A percentile compares a stretch with the other conserved stretches of the same genome.
These are phyloP conservation scores for Macroramphosus scolopax DNA, from an alignment of 2,797 vertebrate species.

Conservation along the genomic window DNA sequence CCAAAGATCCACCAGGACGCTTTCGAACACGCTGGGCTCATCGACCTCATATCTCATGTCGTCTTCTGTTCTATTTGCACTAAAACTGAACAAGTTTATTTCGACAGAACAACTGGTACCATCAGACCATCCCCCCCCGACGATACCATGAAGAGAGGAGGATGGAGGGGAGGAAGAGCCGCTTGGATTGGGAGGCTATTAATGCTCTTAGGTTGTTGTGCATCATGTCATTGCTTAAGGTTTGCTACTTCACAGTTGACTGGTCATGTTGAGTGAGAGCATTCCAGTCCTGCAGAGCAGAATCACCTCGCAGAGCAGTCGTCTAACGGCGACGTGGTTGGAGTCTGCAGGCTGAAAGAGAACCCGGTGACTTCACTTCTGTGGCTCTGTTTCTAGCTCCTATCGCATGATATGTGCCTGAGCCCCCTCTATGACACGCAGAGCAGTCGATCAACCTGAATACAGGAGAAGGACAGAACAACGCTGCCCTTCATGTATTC, in stretches of 20 bases:
- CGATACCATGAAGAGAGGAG: too few species aligned
- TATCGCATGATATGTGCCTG: slow-evolving; percentile 68
- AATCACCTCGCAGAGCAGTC: slow-evolving; percentile 41
- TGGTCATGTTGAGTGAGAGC: slow-evolving; percentile 53
- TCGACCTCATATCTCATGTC: slow-evolving; percentile 56
- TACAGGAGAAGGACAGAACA: slow-evolving; percentile 30
- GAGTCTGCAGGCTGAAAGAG: too few species aligned
- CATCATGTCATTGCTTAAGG: too few species aligned
- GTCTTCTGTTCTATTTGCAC: slow-evolving; percentile 82
- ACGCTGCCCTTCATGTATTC: slow-evolving; percentile 36
- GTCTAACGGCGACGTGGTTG: too few species aligned
- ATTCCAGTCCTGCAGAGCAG: slow-evolving; percentile 57
- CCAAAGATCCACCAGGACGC: slow-evolving; percentile 74
- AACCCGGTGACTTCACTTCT: too few species aligned
- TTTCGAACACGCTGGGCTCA: slow-evolving; percentile 60
- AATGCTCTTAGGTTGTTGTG: slow-evolving; percentile 43
- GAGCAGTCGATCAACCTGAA: slow-evolving; percentile 58
- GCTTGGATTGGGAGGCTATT: slow-evolving; percentile 45
- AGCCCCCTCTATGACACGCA: slow-evolving; percentile 45
- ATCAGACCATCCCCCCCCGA: slow-evolving; percentile 28
- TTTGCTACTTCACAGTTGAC: slow-evolving; percentile 52
- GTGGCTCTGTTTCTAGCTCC: slow-evolving; percentile 58
- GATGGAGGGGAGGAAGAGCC: too few species aligned
- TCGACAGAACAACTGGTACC: slow-evolving; percentile 61
- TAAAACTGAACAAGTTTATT: slow-evolving; percentile 71